Conservation (phyloP, 2,888 invertebrate genomes). For the Nomada lathburiana region DNA sequence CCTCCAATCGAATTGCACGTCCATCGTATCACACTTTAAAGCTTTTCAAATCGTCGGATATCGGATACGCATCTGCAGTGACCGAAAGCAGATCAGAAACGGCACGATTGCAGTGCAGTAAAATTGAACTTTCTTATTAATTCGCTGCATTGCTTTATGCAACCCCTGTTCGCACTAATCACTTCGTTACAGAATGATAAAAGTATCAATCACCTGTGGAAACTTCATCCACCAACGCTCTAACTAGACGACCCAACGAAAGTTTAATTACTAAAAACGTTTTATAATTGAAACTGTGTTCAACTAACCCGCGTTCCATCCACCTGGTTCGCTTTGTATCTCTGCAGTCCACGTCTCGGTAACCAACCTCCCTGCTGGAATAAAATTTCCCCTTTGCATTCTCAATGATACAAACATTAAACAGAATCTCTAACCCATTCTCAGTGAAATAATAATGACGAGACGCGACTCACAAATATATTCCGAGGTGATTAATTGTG, state of each 20-base stretch:
- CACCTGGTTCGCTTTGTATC: background rate
- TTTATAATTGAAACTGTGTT: background rate
- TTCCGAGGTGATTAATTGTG: too few species aligned
- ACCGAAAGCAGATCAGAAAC: background rate
- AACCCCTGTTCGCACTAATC: background rate
- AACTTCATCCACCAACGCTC: too few species aligned
- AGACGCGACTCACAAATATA: too few species aligned
- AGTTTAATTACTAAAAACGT: background rate
- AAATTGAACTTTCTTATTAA: background rate
- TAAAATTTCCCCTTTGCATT: background rate
- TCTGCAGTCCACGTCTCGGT: background rate
- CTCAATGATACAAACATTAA: background rate
- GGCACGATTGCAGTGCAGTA: background rate
- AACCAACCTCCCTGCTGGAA: background rate
- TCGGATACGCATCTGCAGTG: background rate
- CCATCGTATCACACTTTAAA: background rate
- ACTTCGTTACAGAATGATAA: background rate
- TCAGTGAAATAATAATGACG: too few species aligned
- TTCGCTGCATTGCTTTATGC: too few species aligned
- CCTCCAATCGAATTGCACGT: slow-evolving; percentile 13
- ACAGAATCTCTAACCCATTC: too few species aligned
- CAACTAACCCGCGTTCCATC: background rate
- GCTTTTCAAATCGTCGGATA: slow-evolving; percentile 5
- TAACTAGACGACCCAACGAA: background rate
- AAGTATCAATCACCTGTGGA: background rate